A percentile compares a stretch with the other conserved stretches of the same genome.
These are phyloP conservation scores for Henricia sp. DNA, from an alignment of 53 echinoderm and acorn worm species.

Conservation along the genomic window DNA sequence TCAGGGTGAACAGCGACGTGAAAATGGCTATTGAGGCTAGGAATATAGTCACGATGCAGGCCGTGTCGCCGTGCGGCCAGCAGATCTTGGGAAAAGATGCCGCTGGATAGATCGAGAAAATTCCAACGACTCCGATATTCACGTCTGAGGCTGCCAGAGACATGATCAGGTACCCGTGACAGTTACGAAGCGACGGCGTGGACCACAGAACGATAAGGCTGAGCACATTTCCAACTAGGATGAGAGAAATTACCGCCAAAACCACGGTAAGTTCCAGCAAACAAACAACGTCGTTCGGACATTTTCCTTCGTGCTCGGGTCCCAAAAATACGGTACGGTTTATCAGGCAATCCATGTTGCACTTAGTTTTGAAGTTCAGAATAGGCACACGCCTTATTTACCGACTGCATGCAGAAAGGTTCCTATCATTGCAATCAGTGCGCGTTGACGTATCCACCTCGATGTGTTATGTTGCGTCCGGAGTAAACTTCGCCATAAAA, in stretches of 20 bases:
- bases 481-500: too few species aligned
- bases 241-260: not conserved
- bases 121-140: not conserved
- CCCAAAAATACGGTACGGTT: not conserved
- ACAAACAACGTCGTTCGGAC: not conserved
- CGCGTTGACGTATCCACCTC: too few species aligned
- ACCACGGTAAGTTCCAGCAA: not conserved
- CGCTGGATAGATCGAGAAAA: conserved; percentile 4
- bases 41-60: conserved; percentile 1
- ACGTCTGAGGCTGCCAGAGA: not conserved
- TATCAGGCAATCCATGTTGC: not conserved
- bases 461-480: too few species aligned
- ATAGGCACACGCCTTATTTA: too few species aligned
- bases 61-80: conserved; percentile 24
- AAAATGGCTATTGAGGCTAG: not conserved
- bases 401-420: too few species aligned
- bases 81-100: not conserved
- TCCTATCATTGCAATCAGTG: too few species aligned
- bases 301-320: not conserved
- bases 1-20: not conserved
- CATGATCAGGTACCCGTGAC: not conserved
- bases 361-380: too few species aligned
- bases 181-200: not conserved
- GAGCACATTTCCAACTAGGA: not conserved
- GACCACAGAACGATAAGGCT: not conserved